Evolutionary conservation across 2,113 vertebrate genomes (phyloP), one percentile per base, ranked within the genome.

Genomic region (Manacus vitellinus): DNA sequence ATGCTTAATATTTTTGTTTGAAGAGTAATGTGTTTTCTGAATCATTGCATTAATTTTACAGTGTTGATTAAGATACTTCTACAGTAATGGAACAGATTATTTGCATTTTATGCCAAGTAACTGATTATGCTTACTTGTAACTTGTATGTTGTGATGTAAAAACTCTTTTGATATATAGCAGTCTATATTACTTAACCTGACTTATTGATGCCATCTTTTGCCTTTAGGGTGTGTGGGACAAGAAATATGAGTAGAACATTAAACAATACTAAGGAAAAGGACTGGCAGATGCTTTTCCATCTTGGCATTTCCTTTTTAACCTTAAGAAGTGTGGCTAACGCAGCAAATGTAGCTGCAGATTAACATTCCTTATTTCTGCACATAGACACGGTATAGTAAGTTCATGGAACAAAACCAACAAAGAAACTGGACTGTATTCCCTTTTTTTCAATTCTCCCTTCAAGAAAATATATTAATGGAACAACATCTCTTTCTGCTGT

Each of bases 1-100:
- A 93, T 85, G 75, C 76, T 61, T 82, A 61, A 73, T 88, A 88
- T 88, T 85, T 95, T 88, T 89, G 70, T 87, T 84, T 89, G 75
- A 93, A 66, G 28, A 84, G 78, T 72, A 90, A 72, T 65, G 49
- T 83, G 71, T 80, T 91, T 81, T 87, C 76, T 88, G 79, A 95
- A 93, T 92, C 73, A 52, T 47, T 44, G 81, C 39, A 56, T 85
- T 86, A 80, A 74, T 94, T 78, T 86, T 93, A 62, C 77, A 79
- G 33, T 58, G 83, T 83, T 92, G 56, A 78, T 62, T 68, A 82
- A 89, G 68, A 25, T 68, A 66, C 35, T 94, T 88, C 44, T 52
- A 16, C 46, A 68, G 78, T 56, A 95, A 93, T 54, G 25, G 71
- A 90, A 74, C 33, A 78, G 55, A 81, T 88, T 88, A 95, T 90